phyloP scores from a whole-genome alignment of 2,113 vertebrate genomes.

The Chelonoidis abingdonii region DNA sequence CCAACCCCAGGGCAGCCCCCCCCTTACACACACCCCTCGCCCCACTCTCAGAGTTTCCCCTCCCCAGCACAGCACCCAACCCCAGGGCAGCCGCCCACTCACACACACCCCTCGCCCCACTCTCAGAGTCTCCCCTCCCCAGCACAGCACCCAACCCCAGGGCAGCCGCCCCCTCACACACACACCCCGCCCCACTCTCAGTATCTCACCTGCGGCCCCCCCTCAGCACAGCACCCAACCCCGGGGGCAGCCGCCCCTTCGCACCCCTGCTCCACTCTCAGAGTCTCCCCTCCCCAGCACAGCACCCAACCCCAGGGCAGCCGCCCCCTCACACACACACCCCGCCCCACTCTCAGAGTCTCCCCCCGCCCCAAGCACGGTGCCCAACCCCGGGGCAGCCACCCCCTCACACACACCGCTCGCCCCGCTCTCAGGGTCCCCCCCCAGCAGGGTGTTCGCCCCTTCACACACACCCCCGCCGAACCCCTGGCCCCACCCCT shows the following conservation, averaged over 20 bases:
- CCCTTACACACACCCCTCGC: accelerated
- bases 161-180: neutral
- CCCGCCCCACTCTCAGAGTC: neutral
- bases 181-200: neutral
- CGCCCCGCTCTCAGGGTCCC: neutral
- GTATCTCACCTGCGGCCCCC: too few relatives aligned
- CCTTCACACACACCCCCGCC: neutral
- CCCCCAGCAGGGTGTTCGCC: neutral
- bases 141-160: too few relatives aligned
- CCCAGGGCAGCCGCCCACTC: neutral
- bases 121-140: too few relatives aligned
- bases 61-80: too few relatives aligned
- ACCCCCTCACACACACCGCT: too few relatives aligned
- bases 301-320: too few relatives aligned
- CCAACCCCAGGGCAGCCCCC: neutral
- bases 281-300: neutral
- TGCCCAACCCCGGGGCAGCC: neutral
- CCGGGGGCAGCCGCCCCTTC: too few relatives aligned
- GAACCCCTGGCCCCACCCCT: neutral
- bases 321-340: accelerated
- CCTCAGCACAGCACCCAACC: neutral
- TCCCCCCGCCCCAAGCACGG: too few relatives aligned
- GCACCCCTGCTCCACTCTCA: neutral
- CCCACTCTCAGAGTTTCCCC: neutral
- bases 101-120: accelerated